These are phyloP conservation scores for Dermolepida albohirtum DNA, from an alignment of 2,888 invertebrate species.

Conservation along the genomic window DNA sequence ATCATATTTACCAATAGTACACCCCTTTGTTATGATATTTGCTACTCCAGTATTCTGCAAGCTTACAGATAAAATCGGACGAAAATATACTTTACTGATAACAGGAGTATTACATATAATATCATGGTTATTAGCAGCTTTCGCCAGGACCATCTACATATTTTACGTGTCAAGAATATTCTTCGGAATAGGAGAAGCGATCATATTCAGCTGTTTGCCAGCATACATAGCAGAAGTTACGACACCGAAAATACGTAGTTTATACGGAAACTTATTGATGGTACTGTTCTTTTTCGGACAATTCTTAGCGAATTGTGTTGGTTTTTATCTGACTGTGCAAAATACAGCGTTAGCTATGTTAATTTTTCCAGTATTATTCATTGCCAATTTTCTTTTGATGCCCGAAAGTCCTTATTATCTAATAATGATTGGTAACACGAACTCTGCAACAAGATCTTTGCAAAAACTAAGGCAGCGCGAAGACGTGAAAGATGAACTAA, in stretches of 20 bases:
- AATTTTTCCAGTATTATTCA: conserved; percentile 69
- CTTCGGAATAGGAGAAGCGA: conserved; percentile 54
- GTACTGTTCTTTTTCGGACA: conserved; percentile 53
- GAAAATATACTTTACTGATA: conserved; percentile 54
- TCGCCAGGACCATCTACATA: conserved; percentile 51
- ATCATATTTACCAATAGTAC: conserved; percentile 57
- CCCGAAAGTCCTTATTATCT: conserved; percentile 68
- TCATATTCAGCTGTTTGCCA: conserved; percentile 53
- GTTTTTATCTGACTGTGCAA: conserved; percentile 68
- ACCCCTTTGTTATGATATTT: conserved; percentile 52
- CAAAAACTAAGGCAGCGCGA: conserved; percentile 47
- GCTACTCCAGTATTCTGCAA: conserved; percentile 51
- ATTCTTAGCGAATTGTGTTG: conserved; percentile 65
- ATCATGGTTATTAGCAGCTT: conserved; percentile 10
- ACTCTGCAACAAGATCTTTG: conserved; percentile 52
- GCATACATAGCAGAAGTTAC: conserved; percentile 57
- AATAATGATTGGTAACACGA: conserved; percentile 52
- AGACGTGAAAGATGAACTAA: conserved; percentile 44
- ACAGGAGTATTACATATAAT: conserved; percentile 53
- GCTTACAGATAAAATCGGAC: conserved; percentile 54
- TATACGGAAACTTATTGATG: conserved; percentile 56
- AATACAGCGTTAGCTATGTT: conserved; percentile 69
- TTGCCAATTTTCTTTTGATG: conserved; percentile 70
- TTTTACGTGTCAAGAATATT: conserved; percentile 56
- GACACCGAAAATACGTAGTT: conserved; percentile 55